These are phyloP conservation scores for Mus spicilegus DNA, from an alignment of 2,113 vertebrate genomes.

Conservation along the genomic window DNA sequence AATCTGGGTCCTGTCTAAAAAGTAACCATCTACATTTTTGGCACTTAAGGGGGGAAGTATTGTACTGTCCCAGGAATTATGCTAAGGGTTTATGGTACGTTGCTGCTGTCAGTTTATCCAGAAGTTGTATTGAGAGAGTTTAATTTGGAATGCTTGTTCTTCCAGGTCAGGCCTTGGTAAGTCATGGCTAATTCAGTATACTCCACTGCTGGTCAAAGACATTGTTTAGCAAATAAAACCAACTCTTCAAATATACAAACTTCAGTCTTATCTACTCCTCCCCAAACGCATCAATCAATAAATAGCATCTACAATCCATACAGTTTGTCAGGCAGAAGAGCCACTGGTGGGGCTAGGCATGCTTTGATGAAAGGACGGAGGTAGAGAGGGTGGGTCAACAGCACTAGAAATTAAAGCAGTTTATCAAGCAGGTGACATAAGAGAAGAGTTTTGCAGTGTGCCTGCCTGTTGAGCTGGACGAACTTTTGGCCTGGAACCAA, in stretches of 20 bases:
- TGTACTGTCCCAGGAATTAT: neutral
- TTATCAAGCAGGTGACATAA: neutral
- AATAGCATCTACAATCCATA: neutral
- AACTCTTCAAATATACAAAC: neutral
- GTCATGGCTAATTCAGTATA: neutral
- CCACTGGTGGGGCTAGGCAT: too few species aligned
- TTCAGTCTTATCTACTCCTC: neutral
- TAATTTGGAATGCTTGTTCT: neutral
- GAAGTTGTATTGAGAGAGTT: neutral
- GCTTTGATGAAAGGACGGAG: neutral
- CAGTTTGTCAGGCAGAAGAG: neutral
- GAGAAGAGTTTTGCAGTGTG: neutral
- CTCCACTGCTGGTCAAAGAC: neutral
- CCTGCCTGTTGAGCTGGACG: neutral
- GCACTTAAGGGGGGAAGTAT: neutral
- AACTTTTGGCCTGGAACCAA: neutral
- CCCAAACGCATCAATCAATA: neutral
- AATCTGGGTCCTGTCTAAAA: neutral
- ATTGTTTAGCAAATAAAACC: conserved; percentile 6
- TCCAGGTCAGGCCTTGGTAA: neutral
- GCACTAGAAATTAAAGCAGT: neutral
- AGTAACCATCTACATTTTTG: conserved; percentile 23
- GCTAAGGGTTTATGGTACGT: neutral
- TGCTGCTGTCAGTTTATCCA: neutral
- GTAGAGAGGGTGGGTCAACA: neutral